Percentiles rank a stretch among this genome's conserved stretches.
Evolutionary conservation across 92 coral and sea anemone genomes (phyloP).

Genomic region (Phenganax stokvisi): DNA sequence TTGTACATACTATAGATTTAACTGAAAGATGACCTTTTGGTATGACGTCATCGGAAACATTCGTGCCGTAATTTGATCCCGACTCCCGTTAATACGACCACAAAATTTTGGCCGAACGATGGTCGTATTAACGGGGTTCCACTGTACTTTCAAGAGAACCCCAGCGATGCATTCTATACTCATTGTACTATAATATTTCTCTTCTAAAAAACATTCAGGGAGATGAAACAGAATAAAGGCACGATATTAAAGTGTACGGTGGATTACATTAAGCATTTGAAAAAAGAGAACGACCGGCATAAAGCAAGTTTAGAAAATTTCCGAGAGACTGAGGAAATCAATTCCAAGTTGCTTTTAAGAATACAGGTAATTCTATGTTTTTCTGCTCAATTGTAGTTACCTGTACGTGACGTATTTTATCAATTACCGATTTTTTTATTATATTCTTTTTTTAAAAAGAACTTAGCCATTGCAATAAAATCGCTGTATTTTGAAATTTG

Average conservation of each 20-base stretch:
- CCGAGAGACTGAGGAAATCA: conserved; percentile 64
- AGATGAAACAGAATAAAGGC: conserved; percentile 90
- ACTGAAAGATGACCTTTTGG: too few relatives aligned
- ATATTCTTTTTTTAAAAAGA: too few relatives aligned
- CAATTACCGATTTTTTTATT: neutral
- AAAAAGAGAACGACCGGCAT: conserved; percentile 71
- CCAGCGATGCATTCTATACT: neutral
- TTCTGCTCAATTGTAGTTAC: neutral
- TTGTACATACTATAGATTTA: too few relatives aligned
- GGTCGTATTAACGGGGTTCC: too few relatives aligned
- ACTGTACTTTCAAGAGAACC: too few relatives aligned
- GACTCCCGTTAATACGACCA: too few relatives aligned
- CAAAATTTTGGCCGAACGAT: too few relatives aligned
- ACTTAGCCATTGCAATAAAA: too few relatives aligned
- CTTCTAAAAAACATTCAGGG: conserved; percentile 46
- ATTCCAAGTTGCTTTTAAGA: conserved; percentile 79
- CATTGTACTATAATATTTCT: neutral
- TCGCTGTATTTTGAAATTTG: too few relatives aligned
- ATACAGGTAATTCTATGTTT: conserved; percentile 57
- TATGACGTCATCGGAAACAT: too few relatives aligned
- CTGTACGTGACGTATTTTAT: neutral
- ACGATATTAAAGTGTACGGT: conserved; percentile 92
- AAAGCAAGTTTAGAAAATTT: conserved; percentile 60
- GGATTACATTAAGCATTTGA: conserved; percentile 71
- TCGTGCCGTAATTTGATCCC: too few relatives aligned